Evolutionary conservation across 92 coral and sea anemone species (phyloP), one percentile per base, ranked within the genome.

Genomic region (Umimayanthus chanpuru): DNA sequence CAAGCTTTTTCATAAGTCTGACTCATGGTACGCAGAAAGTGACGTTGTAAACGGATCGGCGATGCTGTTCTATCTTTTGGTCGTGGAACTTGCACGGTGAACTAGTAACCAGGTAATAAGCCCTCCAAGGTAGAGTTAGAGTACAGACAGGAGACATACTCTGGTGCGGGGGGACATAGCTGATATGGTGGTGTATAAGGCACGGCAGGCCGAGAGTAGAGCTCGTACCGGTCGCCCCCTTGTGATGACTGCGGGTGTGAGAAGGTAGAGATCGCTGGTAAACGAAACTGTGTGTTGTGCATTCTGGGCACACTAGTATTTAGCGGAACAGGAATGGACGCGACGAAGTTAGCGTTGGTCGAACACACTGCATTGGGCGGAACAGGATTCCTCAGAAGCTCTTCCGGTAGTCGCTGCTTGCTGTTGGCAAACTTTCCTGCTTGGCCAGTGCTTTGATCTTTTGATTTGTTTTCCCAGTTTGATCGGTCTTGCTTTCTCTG

Each of bases 401-500:
- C 73, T 32, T 80, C 66, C 2, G 44, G 12, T 3, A 23, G 39
- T 20, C 55, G 80, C 30, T 32, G 43, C 82, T 79, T 79, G 68
- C 25, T 61, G 26, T 30, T 79, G 20, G 12, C 23, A 29, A 55
- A 56, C 38, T 80, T 80, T 80, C 41, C 71, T 29, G 47, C 39
- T 8, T 67, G 55, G 32, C 20, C 32, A 29, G 53, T 81, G 50
- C 75, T 81, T 65, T 36, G 85, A 64, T 83, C 87, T 68, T 68
- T 67, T 28, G 87, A 83, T 70, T 83, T 83, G 78, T 28, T 68
- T 44, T 83, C 87, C 87, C 87, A 83, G 87, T 68, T 70, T 44
- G 90, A 82, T 76, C 91, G 88, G 53, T 94, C 93, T 71, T 93
- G 95, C 61, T 94, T 97, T 81, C 98, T 93, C 80, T 97, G 96